Conservation (phyloP, 2,113 vertebrate genomes). For the Tapirus terrestris region DNA sequence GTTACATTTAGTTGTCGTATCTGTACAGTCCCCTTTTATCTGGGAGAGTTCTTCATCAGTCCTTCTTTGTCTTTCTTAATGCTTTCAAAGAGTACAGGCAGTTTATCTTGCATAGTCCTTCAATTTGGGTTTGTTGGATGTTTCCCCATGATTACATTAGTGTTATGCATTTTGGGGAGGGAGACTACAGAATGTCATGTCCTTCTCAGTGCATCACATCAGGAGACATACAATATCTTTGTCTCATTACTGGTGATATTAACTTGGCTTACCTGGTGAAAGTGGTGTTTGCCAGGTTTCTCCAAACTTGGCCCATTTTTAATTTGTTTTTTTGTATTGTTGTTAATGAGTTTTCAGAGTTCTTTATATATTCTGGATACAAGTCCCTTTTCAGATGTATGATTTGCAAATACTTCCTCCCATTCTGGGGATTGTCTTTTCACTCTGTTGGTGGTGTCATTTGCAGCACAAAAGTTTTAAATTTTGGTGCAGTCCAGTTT, state of each 20-base stretch:
- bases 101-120: not conserved
- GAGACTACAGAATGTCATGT: not conserved
- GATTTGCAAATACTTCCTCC: not conserved
- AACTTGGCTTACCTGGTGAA: not conserved
- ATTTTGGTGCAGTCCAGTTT: not conserved
- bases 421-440: not conserved
- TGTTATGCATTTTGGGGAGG: not conserved
- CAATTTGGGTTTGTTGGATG: not conserved
- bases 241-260: not conserved
- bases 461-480: not conserved
- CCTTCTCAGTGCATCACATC: not conserved
- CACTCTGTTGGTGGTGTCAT: not conserved
- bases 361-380: not conserved
- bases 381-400: not conserved
- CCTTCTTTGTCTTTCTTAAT: not conserved
- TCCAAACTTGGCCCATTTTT: not conserved
- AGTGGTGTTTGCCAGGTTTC: not conserved
- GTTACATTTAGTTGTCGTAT: not conserved
- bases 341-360: constrained; percentile 14
- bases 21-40: not conserved
- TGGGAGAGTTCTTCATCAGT: not conserved
- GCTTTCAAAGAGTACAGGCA: not conserved
- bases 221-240: not conserved
- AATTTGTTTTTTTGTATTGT: not conserved
- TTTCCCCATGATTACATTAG: not conserved